A percentile compares a stretch with the other conserved stretches of the same genome.
Conservation (phyloP, 2,113 vertebrate species). For the Pongo abelii region DNA sequence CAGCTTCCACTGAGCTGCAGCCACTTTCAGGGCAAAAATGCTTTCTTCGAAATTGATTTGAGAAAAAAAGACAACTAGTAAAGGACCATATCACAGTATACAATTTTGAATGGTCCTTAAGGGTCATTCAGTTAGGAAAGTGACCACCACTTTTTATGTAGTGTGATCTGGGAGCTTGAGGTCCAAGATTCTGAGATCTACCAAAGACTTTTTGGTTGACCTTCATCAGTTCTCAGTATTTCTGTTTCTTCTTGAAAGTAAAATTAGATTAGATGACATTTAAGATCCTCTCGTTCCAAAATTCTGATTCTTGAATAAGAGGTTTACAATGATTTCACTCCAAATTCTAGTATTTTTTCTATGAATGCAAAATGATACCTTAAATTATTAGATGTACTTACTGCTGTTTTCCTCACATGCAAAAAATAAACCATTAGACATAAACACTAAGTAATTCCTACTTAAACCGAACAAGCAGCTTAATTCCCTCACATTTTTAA, state of each 20-base stretch:
- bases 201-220: constrained; percentile 3
- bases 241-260: constrained; percentile 41
- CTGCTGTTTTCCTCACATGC: neutral
- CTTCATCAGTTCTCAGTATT: constrained; percentile 28
- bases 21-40: neutral
- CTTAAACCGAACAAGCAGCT: neutral
- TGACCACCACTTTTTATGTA: neutral
- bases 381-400: constrained; percentile 15
- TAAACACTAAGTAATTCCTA: constrained; percentile 13
- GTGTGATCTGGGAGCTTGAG: constrained; percentile 22
- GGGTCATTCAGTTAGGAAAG: neutral
- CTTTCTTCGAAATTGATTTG: neutral
- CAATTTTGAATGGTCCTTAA: neutral
- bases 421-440: neutral
- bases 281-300: constrained; percentile 6
- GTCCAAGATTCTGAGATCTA: constrained; percentile 9
- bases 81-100: neutral
- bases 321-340: constrained; percentile 23
- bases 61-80: constrained; percentile 8
- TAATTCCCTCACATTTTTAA: neutral
- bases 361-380: constrained; percentile 1
- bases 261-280: neutral
- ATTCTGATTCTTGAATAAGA: constrained; percentile 28
- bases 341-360: neutral
- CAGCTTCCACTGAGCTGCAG: neutral